phyloP scores from a whole-genome alignment of 2,888 invertebrate genomes.

The Hybos culiciformis region DNA sequence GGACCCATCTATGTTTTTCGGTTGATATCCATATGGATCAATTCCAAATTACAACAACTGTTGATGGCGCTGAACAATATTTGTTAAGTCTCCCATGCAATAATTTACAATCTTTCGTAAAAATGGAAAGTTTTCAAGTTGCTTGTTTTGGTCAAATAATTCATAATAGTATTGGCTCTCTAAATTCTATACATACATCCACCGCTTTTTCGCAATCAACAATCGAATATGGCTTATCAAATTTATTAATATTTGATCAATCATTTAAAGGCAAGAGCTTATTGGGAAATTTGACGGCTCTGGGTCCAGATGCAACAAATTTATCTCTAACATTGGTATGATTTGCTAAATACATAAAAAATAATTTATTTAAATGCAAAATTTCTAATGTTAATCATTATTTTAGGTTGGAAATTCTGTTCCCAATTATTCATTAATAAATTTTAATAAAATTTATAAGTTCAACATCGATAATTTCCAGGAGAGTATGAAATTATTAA shows the following conservation, averaged over 20 bases:
- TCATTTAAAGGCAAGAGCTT: conserved; percentile 21
- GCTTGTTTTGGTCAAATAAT: conserved; percentile 25
- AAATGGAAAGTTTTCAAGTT: conserved; percentile 27
- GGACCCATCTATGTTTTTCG: conserved; percentile 31
- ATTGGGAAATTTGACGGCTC: conserved; percentile 28
- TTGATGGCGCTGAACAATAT: conserved; percentile 29
- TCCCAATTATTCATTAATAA: conserved; percentile 30
- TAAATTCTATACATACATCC: conserved; percentile 15
- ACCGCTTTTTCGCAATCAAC: conserved; percentile 24
- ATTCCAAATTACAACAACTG: conserved; percentile 23
- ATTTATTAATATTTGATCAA: conserved; percentile 30
- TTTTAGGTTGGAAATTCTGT: conserved; percentile 24
- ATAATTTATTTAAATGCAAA: neutral
- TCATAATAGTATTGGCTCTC: conserved; percentile 15
- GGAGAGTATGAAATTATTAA: conserved; percentile 39
- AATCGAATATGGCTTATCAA: conserved; percentile 26
- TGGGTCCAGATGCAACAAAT: conserved; percentile 34
- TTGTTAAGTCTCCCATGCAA: conserved; percentile 25
- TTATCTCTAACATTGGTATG: no score
- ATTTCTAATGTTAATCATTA: neutral
- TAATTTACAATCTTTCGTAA: conserved; percentile 22
- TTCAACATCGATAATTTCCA: conserved; percentile 23
- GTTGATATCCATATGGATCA: conserved; percentile 22
- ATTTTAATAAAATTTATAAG: conserved; percentile 22
- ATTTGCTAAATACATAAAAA: conserved; percentile 24